These are phyloP conservation scores for Agrilus cyanescens DNA, from an alignment of 2,888 invertebrate genomes.

Conservation along the genomic window DNA sequence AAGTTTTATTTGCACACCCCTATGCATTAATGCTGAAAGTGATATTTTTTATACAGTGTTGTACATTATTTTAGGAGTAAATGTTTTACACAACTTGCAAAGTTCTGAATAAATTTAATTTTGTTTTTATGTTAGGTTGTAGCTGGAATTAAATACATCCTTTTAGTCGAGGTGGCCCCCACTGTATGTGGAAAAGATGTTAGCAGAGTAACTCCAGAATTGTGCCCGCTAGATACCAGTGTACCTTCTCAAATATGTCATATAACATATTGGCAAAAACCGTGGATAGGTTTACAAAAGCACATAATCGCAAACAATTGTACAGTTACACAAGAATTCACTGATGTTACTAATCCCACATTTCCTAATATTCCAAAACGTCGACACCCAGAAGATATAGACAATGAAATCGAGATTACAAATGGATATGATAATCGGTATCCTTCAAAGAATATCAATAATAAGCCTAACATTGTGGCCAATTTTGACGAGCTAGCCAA, in stretches of 20 bases:
- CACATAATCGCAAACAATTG: slow-evolving; percentile 55
- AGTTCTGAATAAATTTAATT: background rate
- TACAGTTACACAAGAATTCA: slow-evolving; percentile 43
- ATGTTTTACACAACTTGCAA: no score
- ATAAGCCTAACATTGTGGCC: slow-evolving; percentile 11
- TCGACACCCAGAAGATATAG: slow-evolving; percentile 18
- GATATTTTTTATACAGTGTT: no score
- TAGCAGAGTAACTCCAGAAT: slow-evolving; percentile 20
- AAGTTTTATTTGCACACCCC: no score
- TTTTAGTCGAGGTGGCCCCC: slow-evolving; percentile 40
- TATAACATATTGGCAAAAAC: slow-evolving; percentile 51
- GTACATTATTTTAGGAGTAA: no score
- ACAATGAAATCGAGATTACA: slow-evolving; percentile 27
- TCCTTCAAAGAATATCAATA: slow-evolving; percentile 9
- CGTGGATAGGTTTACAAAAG: slow-evolving; percentile 51
- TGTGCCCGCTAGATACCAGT: slow-evolving; percentile 21
- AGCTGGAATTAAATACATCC: slow-evolving; percentile 46
- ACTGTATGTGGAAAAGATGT: slow-evolving; percentile 34
- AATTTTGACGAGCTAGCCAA: slow-evolving; percentile 28
- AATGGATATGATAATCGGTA: slow-evolving; percentile 11
- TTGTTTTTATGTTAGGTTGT: slow-evolving; percentile 41
- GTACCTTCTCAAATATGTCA: slow-evolving; percentile 40
- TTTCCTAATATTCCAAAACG: slow-evolving; percentile 13
- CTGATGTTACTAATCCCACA: slow-evolving; percentile 16
- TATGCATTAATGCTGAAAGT: no score